These are phyloP conservation scores for Acronicta psi DNA, from an alignment of 2,888 invertebrate genomes.

Conservation along the genomic window DNA sequence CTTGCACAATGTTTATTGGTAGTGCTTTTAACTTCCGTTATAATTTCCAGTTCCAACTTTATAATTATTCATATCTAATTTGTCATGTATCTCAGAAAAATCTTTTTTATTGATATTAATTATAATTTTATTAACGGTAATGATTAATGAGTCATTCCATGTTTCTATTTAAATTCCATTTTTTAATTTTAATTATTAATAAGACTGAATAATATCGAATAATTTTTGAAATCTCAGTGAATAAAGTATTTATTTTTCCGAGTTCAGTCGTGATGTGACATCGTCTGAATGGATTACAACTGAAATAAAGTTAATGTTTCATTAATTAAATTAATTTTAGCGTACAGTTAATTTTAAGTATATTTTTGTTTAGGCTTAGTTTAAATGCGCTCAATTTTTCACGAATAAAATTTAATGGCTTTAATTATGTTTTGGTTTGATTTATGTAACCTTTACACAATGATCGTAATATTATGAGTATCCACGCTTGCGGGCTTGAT, in stretches of 20 bases:
- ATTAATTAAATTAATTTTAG: constrained; percentile 63
- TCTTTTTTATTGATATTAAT: constrained; percentile 23
- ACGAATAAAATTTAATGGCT: constrained; percentile 83
- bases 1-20: neutral
- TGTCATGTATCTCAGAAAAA: constrained; percentile 8
- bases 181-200: constrained; percentile 55
- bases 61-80: constrained; percentile 21
- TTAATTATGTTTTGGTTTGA: constrained; percentile 65
- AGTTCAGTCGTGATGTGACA: constrained; percentile 23
- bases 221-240: constrained; percentile 58
- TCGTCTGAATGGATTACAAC: constrained; percentile 49
- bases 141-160: constrained; percentile 54
- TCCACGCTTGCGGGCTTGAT: neutral
- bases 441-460: constrained; percentile 5
- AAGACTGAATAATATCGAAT: constrained; percentile 61
- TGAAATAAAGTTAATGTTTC: constrained; percentile 54
- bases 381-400: constrained; percentile 86
- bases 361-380: constrained; percentile 76
- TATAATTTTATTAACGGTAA: constrained; percentile 38
- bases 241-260: constrained; percentile 56
- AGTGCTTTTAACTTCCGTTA: constrained; percentile 21
- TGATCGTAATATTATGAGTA: too few species aligned
- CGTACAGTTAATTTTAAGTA: constrained; percentile 63
- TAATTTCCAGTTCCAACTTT: constrained; percentile 34
- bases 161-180: constrained; percentile 55